Evolutionary conservation across 2,113 vertebrate genomes (phyloP).

Genomic region (Reinhardtius hippoglossoides): DNA sequence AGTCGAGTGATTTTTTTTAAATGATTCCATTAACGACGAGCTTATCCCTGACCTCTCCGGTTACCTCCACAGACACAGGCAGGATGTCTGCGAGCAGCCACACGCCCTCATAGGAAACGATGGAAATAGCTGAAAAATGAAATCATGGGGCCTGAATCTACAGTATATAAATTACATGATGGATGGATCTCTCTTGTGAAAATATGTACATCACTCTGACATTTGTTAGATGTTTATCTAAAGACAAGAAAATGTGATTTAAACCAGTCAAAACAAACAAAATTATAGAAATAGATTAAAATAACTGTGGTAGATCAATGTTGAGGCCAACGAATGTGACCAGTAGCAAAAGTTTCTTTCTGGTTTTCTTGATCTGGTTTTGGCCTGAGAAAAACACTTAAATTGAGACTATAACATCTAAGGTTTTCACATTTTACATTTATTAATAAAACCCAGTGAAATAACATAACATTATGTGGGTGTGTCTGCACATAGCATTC

Average conservation of each 20-base stretch:
- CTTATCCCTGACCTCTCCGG: slow-evolving; percentile 66
- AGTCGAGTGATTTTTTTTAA: slow-evolving; percentile 34
- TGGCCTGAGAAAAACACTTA: not conserved
- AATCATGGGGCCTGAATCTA: slow-evolving; percentile 49
- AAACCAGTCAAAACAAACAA: no score
- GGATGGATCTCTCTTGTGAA: not conserved
- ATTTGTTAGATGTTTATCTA: not conserved
- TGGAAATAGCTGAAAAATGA: slow-evolving; percentile 62
- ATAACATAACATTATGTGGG: no score
- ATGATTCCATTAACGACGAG: slow-evolving; percentile 60
- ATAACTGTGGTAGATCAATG: not conserved
- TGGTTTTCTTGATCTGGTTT: not conserved
- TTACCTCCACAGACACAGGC: slow-evolving; percentile 55
- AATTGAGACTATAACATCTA: not conserved
- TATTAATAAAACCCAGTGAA: not conserved
- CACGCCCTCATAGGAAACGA: slow-evolving; percentile 74
- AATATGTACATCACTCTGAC: not conserved
- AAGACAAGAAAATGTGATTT: not conserved
- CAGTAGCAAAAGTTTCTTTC: not conserved
- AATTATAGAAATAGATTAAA: not conserved
- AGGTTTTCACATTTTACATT: no score
- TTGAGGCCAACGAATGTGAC: not conserved
- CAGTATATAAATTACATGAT: slow-evolving; percentile 10
- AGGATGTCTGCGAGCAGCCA: slow-evolving; percentile 76
- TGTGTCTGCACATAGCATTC: no score